A percentile compares a stretch with the other conserved stretches of the same genome.
Evolutionary conservation across 2,888 invertebrate species (phyloP).

Genomic region (Pristionchus arcanus): DNA sequence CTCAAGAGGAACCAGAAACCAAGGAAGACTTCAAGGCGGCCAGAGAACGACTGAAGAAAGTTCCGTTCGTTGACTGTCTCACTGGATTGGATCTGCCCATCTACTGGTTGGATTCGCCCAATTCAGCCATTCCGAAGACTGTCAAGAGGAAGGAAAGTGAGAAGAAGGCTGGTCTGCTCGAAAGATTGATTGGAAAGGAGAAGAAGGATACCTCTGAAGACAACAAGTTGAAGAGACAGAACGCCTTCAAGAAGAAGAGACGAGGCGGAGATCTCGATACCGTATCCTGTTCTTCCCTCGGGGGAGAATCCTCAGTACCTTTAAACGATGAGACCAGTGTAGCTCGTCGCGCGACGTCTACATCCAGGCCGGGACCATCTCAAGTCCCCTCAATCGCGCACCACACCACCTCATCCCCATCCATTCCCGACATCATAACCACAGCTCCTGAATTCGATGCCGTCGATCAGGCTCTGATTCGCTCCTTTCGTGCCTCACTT

Average conservation of each 20-base stretch:
- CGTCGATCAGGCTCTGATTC: conserved; percentile 69
- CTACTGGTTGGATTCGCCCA: conserved; percentile 38
- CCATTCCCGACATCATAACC: conserved; percentile 60
- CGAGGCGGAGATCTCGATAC: neutral
- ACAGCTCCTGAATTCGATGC: conserved; percentile 60
- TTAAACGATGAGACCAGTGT: conserved; percentile 63
- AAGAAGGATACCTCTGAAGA: conserved; percentile 8
- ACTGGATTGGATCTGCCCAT: conserved; percentile 64
- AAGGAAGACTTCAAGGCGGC: conserved; percentile 66
- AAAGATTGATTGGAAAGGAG: conserved; percentile 32
- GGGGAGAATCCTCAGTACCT: conserved; percentile 23
- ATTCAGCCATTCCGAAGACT: neutral
- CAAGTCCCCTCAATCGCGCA: conserved; percentile 59
- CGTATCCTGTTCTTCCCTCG: neutral
- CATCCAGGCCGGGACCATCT: conserved; percentile 61
- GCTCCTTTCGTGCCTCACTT: conserved; percentile 68
- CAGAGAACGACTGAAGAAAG: conserved; percentile 65
- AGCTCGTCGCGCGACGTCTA: conserved; percentile 71
- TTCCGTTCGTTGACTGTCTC: conserved; percentile 58
- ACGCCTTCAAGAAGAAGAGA: conserved; percentile 54
- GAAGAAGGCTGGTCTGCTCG: neutral
- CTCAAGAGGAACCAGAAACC: conserved; percentile 60
- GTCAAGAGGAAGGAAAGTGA: conserved; percentile 34
- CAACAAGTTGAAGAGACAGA: conserved; percentile 50
- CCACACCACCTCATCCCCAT: conserved; percentile 60